Conservation (phyloP, 2,888 invertebrate genomes). For the Polydrusus pterygomalis region DNA sequence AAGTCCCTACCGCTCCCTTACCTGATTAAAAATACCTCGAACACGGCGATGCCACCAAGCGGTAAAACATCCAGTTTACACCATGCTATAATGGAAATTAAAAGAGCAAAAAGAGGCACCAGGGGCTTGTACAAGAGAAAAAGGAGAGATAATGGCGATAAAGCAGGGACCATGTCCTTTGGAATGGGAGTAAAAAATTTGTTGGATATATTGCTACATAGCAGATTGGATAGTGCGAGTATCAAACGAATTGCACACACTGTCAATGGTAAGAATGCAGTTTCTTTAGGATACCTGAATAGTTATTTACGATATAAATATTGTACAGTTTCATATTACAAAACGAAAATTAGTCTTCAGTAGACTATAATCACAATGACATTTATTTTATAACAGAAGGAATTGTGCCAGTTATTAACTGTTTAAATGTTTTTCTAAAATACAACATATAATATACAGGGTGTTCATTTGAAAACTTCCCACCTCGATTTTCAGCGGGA, state of each 20-base stretch:
- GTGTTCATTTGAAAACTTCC: too few relatives aligned
- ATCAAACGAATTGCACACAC: not conserved
- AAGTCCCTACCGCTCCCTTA: not conserved
- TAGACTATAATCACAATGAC: too few relatives aligned
- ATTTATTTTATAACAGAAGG: too few relatives aligned
- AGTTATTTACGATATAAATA: too few relatives aligned
- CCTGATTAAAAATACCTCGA: not conserved
- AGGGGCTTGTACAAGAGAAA: slow-evolving; percentile 58
- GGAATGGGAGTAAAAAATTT: slow-evolving; percentile 44
- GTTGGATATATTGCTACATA: slow-evolving; percentile 47
- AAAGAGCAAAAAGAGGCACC: slow-evolving; percentile 38
- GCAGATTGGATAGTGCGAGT: slow-evolving; percentile 15
- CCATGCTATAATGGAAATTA: slow-evolving; percentile 27
- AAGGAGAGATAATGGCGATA: slow-evolving; percentile 25
- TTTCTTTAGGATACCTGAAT: too few relatives aligned
- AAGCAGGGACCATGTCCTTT: slow-evolving; percentile 50
- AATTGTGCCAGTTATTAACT: too few relatives aligned
- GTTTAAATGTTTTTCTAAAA: too few relatives aligned
- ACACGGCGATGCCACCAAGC: not conserved
- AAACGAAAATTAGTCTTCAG: too few relatives aligned
- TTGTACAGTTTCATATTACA: too few relatives aligned
- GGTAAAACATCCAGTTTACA: not conserved
- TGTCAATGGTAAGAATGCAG: slow-evolving; percentile 5
- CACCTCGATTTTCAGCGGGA: too few relatives aligned
- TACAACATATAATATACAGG: too few relatives aligned